Conservation (phyloP, 2,113 vertebrate species). For the Mohoua ochrocephala region DNA sequence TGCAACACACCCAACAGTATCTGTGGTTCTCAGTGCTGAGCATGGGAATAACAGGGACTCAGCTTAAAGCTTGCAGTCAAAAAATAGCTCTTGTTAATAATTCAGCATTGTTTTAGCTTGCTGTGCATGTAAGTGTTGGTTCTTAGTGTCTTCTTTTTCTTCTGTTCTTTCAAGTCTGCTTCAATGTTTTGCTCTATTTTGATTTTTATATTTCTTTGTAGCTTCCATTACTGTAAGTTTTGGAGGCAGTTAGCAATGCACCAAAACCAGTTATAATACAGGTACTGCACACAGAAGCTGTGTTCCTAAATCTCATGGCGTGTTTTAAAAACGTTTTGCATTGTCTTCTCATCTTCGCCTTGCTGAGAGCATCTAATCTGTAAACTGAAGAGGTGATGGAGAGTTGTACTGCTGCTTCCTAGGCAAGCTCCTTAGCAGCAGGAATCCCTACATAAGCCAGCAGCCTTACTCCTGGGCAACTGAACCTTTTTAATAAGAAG, state of each 20-base stretch:
- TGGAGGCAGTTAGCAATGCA: background rate
- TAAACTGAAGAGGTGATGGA: background rate
- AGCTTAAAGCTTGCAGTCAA: background rate
- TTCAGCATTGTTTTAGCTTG: background rate
- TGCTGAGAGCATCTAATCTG: background rate
- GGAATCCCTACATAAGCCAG: background rate
- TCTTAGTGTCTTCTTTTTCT: background rate
- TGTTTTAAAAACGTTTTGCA: background rate
- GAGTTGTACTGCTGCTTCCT: background rate
- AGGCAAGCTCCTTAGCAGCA: background rate
- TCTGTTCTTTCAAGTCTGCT: background rate
- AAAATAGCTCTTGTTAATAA: background rate
- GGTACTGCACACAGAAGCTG: background rate
- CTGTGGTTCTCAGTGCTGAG: background rate
- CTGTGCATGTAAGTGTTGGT: background rate
- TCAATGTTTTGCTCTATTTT: background rate
- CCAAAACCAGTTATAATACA: background rate
- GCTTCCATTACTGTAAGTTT: background rate
- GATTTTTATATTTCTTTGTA: background rate
- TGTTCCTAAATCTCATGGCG: background rate
- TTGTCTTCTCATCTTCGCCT: background rate
- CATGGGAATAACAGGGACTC: background rate
- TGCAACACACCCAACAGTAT: background rate
- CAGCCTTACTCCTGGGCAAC: background rate
- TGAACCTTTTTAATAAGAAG: background rate